phyloP scores from a whole-genome alignment of 2,888 invertebrate species.

The Trissonchulus sp. region DNA sequence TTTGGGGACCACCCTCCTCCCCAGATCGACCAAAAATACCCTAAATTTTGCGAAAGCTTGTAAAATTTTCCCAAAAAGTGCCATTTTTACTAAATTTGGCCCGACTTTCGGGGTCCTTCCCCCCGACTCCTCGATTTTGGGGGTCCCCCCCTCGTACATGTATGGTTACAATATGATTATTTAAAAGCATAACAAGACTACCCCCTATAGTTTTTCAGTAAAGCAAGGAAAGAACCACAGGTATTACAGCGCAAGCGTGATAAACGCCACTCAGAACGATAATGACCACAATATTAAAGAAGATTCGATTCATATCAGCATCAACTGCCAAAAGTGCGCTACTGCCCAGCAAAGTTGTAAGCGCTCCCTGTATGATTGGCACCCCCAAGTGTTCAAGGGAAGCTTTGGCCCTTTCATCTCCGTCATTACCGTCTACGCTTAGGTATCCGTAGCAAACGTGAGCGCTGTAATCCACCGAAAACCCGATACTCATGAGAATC shows the following conservation, averaged over 20 bases:
- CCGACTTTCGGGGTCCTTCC: no score
- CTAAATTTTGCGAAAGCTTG: no score
- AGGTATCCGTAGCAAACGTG: slow-evolving; percentile 92
- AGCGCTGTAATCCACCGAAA: slow-evolving; percentile 86
- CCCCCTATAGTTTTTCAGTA: no score
- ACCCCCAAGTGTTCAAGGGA: slow-evolving; percentile 78
- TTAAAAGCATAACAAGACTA: no score
- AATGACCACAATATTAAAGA: slow-evolving; percentile 91
- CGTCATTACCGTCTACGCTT: slow-evolving; percentile 71
- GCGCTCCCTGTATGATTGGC: slow-evolving; percentile 81
- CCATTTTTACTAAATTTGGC: no score
- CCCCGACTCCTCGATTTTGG: no score
- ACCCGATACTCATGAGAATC: slow-evolving; percentile 94
- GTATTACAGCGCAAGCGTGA: slow-evolving; percentile 82
- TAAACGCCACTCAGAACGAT: slow-evolving; percentile 85
- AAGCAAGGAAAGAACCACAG: slow-evolving; percentile 56
- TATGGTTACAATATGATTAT: no score
- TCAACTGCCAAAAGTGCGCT: slow-evolving; percentile 76
- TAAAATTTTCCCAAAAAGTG: no score
- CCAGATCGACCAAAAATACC: no score
- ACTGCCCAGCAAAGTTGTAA: slow-evolving; percentile 82
- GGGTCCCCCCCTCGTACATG: no score
- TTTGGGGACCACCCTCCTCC: no score
- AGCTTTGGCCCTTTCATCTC: slow-evolving; percentile 71
- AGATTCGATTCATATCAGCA: slow-evolving; percentile 87